phyloP scores from a whole-genome alignment of 1,140 invertebrate genomes.

The Drosophila simulans region DNA sequence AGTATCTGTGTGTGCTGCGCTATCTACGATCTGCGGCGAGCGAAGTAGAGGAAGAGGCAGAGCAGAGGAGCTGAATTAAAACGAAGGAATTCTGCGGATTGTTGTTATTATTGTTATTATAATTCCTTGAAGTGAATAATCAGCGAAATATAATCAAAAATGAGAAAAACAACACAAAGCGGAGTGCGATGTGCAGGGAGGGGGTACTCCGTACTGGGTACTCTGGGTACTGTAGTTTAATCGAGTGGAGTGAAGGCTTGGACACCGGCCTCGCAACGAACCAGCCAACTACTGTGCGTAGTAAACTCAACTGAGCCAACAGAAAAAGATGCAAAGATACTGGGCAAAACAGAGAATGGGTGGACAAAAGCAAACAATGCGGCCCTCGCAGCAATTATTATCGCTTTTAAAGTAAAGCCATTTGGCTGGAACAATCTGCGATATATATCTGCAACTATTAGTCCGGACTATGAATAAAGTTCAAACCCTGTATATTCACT shows the following conservation, averaged over 20 bases:
- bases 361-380: constrained; percentile 38
- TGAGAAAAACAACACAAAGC: constrained; percentile 63
- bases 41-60: constrained; percentile 53
- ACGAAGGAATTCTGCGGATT: constrained; percentile 80
- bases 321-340: constrained; percentile 58
- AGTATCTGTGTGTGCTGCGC: constrained; percentile 51
- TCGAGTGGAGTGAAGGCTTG: constrained; percentile 48
- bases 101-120: constrained; percentile 84
- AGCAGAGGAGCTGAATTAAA: constrained; percentile 51
- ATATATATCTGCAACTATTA: constrained; percentile 22
- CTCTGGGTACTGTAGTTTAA: constrained; percentile 5
- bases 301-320: constrained; percentile 13
- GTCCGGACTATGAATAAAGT: constrained; percentile 19
- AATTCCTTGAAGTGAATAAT: constrained; percentile 83
- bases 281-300: constrained; percentile 47
- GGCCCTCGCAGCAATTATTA: constrained; percentile 36
- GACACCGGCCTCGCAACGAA: constrained; percentile 49
- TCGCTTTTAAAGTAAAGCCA: constrained; percentile 33
- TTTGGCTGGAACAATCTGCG: constrained; percentile 27
- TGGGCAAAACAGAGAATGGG: constrained; percentile 35
- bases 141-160: constrained; percentile 83
- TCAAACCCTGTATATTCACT: too few species aligned
- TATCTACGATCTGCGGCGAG: constrained; percentile 75
- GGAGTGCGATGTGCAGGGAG: constrained; percentile 16
- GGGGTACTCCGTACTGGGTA: neutral